phyloP scores from a whole-genome alignment of 2,113 vertebrate species.

The Rhagologus leucostigma region DNA sequence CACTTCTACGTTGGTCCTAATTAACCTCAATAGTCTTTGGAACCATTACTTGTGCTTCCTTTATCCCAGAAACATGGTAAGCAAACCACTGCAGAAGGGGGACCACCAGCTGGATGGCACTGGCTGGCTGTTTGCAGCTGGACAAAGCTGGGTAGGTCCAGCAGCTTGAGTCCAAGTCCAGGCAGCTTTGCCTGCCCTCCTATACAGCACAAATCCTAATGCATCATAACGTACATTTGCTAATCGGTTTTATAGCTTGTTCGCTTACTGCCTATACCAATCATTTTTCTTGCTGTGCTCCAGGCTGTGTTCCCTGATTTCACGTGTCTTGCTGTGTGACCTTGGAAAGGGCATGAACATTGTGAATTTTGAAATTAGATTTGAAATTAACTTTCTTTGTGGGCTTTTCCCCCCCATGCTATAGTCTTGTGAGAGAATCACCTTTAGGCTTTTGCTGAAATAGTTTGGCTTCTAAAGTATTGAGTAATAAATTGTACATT shows the following conservation, averaged over 20 bases:
- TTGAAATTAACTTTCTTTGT: constrained; percentile 23
- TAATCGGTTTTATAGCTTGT: constrained; percentile 11
- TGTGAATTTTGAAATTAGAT: constrained; percentile 46
- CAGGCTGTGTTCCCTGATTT: constrained; percentile 27
- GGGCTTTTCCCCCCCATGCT: neutral
- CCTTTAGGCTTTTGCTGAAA: constrained; percentile 37
- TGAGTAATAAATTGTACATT: neutral
- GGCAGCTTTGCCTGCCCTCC: neutral
- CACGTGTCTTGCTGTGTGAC: neutral
- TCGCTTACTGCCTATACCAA: neutral
- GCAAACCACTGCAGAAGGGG: neutral
- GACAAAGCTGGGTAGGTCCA: neutral
- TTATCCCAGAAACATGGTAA: neutral
- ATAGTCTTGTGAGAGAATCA: neutral
- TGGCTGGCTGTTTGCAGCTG: neutral
- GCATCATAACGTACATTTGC: neutral
- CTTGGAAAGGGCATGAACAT: constrained; percentile 9
- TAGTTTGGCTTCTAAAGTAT: neutral
- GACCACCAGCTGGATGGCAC: neutral
- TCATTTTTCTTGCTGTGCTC: constrained; percentile 31
- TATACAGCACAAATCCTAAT: neutral
- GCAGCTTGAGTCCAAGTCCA: neutral
- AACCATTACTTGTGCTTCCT: neutral
- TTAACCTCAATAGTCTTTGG: neutral
- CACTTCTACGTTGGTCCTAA: neutral